phyloP scores from a whole-genome alignment of 2,797 vertebrate species.

The Lagorchestes hirsutus region DNA sequence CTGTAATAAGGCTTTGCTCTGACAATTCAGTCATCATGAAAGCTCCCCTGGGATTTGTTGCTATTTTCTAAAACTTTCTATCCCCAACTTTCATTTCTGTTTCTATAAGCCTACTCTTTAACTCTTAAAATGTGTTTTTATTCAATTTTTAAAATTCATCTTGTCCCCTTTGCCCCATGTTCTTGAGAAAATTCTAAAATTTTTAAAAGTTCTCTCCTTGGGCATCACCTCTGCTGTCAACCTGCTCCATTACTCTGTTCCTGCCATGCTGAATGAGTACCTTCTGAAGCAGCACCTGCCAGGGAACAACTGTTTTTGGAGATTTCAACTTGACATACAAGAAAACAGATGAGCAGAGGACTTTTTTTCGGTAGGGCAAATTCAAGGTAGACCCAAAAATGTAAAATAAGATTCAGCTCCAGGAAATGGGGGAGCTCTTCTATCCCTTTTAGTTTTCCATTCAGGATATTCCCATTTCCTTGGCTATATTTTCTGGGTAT shows the following conservation, averaged over 20 bases:
- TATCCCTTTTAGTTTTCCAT: background rate
- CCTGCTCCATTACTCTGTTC: conserved; percentile 38
- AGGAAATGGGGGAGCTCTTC: conserved; percentile 29
- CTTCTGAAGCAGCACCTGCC: conserved; percentile 75
- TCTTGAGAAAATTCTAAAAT: conserved; percentile 29
- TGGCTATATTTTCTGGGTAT: background rate
- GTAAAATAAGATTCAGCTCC: background rate
- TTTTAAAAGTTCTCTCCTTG: conserved; percentile 47
- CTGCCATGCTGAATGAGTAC: conserved; percentile 75
- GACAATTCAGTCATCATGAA: conserved; percentile 4
- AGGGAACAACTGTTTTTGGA: conserved; percentile 75
- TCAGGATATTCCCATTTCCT: background rate
- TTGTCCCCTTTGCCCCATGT: background rate
- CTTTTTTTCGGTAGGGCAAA: conserved; percentile 58
- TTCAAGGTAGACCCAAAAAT: conserved; percentile 33
- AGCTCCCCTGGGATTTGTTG: background rate
- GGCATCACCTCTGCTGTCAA: conserved; percentile 17
- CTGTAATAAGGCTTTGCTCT: background rate
- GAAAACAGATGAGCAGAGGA: conserved; percentile 60
- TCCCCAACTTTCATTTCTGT: conserved; percentile 2
- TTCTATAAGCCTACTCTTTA: conserved; percentile 45
- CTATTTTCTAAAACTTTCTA: background rate
- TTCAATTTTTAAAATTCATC: background rate
- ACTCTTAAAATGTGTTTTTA: background rate
- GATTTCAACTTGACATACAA: conserved; percentile 56